Base-by-base conservation (phyloP, 1,140 invertebrate species). In the Dendrolimus kikuchii region DNA sequence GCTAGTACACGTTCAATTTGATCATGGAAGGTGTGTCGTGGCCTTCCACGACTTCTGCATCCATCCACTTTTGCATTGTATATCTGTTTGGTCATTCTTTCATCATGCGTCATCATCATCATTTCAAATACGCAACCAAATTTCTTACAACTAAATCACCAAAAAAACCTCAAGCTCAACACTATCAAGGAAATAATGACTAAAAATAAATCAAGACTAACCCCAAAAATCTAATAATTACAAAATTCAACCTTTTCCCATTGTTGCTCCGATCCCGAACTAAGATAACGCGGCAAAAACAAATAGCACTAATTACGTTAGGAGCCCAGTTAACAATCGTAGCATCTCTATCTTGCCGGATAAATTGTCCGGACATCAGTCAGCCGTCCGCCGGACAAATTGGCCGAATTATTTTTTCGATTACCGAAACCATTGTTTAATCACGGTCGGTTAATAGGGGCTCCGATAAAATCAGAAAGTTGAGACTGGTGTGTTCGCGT, bases 261-360 rank as follows among this genome's bases (percentile, higher is more conserved):
- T 82, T 85, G 76, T 82, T 74, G 55, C 55, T 56, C 54, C 51
- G 70, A 72, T 77, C 51, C 53, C 54, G 49, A 52, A 41, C 38
- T 47, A 40, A 54, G 78, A 84, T 80, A 81, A 69, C 52, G 53
- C 63, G 51, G 49, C 60, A 50, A 73, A 73, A 76, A 84, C 78
- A 80, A 84, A 84, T 84, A 75, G 66, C 66, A 68, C 73, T 79
- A 84, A 84, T 84, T 81, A 84, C 72, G 68, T 66, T 60, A 57
- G 67, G 64, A 57, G 64, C 58, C 45, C 61, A 74, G 79, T 77
- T 80, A 81, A 77, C 71, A 62, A 74, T 76, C 74, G 59, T 45
- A 58, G 51, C 69, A 61, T 72, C 62, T 71, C 66, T 75, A 76
- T 76, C 72, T 74, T 61, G 52, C 40, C 40, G 57, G 62, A 65